Base-by-base conservation (phyloP, 2,888 invertebrate genomes). In the Didymodactylos carnosus region DNA sequence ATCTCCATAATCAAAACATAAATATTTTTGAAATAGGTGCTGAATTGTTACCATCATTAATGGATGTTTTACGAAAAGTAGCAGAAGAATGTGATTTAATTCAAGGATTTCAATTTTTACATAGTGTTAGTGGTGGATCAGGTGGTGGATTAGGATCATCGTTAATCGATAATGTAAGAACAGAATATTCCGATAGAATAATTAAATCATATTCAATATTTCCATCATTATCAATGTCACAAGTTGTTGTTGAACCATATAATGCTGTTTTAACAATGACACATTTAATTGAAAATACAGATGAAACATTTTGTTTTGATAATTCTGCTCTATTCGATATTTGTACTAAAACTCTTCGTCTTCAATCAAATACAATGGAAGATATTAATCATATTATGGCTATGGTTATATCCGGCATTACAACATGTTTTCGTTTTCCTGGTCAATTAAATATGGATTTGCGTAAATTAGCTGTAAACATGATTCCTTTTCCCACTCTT, bases 181-280 rank as follows among this genome's bases (percentile, higher is more conserved):
- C 94, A 86, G 94, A 94, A 86, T 94, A 94, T 83, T 94, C 94
- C 78, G 94, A 94, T 87, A 89, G 94, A 86, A 94, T 94, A 80
- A 94, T 94, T 94, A 92, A 91, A 87, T 93, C 93, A 82, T 94
- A 92, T 86, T 92, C 92, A 76, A 92, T 94, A 76, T 88, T 93
- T 88, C 83, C 92, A 25, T 91, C 90, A 6, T 90, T 90, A 13
- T 90, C 91, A 86, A 82, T 83, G 27, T 39, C 35, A 39, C 35
- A 69, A 11, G 23, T 39, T 39, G 69, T 69, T 35, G 69, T 62
- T 41, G 70, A 70, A 16, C 70, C 70, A 70, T 70, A 70, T 40
- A 70, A 70, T 70, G n/a, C 70, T 25, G 40, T 40, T 19, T 23
- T 72, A 53, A 49, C 43, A 8, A 49, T 49, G 53, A 53, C 14